Base-by-base conservation (phyloP, 2,888 invertebrate species). In the Glaucopsyche alexis region DNA sequence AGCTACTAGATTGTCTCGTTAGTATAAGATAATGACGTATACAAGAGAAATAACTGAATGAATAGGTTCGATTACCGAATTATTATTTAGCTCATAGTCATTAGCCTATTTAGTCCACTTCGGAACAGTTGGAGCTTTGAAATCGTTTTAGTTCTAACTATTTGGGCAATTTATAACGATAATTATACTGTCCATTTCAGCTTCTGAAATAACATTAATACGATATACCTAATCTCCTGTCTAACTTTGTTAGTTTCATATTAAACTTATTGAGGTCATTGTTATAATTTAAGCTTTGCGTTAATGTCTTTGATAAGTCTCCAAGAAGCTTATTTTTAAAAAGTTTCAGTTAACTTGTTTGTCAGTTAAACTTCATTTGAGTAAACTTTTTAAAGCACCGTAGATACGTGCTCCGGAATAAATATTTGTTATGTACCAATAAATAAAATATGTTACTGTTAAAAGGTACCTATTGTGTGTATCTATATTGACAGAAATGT, bases 91-190 rank as follows among this genome's bases (percentile, higher is more conserved):
- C 29, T 60, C 29, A 60, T 55, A 60, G 29, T 60, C 29, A 60
- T 60, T 60, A 60, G 60, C 29, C 29, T 13, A n/a, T 13, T 11
- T 29, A 60, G 16, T 55, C 55, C 55, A 55, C 19, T 55, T 55
- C 19, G 55, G 11, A 55, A 29, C 55, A 29, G 19, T 55, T 19
- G 60, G 60, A 60, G 60, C 29, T 60, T 13, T 13, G 60, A 38
- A 60, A 60, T 60, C 2, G 60, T 60, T 60, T 60, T 60, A 60
- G 60, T 60, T 60, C 60, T 60, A 29, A 29, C 29, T 29, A 29
- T 60, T 60, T 60, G 38, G 60, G 60, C 60, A 60, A 60, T 60
- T 60, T 60, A 60, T 60, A 60, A 16, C 42, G 67, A 67, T 45
- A 67, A 55, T 45, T 42, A 67, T 45, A 60, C 29, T 60, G 45